Conservation (phyloP, 2,797 vertebrate genomes). For the Myotis daubentonii region DNA sequence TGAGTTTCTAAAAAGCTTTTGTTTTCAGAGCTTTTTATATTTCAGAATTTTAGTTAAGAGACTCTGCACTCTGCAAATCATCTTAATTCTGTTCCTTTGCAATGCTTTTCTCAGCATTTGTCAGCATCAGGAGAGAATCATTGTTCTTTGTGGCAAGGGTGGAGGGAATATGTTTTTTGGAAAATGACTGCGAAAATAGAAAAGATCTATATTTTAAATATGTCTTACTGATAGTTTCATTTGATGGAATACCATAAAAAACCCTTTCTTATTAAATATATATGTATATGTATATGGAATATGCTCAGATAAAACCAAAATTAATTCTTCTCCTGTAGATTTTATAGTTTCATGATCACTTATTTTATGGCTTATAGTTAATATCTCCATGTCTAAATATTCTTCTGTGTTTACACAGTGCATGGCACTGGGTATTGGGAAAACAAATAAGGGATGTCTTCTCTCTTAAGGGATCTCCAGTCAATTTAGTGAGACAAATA, state of each 20-base stretch:
- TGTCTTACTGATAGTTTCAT: neutral
- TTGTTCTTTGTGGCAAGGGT: neutral
- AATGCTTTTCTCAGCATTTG: neutral
- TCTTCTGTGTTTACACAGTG: neutral
- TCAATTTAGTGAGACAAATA: neutral
- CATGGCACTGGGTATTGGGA: neutral
- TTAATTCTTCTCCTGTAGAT: neutral
- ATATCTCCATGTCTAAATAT: neutral
- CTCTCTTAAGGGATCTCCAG: neutral
- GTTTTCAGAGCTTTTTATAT: neutral
- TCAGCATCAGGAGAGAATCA: neutral
- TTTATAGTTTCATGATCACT: neutral
- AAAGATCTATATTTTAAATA: neutral
- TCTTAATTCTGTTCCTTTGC: neutral
- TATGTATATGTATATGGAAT: neutral
- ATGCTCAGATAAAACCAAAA: neutral
- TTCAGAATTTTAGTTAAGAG: slow-evolving; percentile 38
- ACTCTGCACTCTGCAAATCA: neutral
- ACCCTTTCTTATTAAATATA: neutral
- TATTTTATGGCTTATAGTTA: neutral
- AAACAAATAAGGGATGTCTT: neutral
- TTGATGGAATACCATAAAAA: neutral
- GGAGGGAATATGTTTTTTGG: neutral
- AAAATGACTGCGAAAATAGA: neutral
- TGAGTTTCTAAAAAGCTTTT: slow-evolving; percentile 37